Conservation (phyloP, 2,888 invertebrate species). For the Brachypterus glaber region DNA sequence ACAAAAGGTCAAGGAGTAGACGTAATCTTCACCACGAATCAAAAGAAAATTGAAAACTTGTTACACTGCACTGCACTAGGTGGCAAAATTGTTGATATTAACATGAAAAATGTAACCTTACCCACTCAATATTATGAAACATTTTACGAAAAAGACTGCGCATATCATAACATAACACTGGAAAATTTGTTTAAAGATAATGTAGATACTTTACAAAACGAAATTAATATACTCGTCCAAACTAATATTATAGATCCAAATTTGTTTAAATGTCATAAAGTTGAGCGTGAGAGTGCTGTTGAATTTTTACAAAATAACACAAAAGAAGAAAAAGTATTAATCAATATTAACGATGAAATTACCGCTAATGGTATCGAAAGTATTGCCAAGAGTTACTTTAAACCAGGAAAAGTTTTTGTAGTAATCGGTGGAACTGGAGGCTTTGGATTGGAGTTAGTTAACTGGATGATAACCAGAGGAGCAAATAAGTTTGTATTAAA, state of each 20-base stretch:
- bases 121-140: no score
- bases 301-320: slow-evolving; percentile 56
- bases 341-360: slow-evolving; percentile 34
- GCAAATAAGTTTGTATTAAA: slow-evolving; percentile 50
- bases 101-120: neutral
- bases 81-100: neutral
- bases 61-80: neutral
- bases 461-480: slow-evolving; percentile 51
- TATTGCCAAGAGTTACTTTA: slow-evolving; percentile 16
- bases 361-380: no score
- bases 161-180: no score
- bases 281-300: slow-evolving; percentile 63
- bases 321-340: slow-evolving; percentile 67
- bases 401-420: slow-evolving; percentile 32
- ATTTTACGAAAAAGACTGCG: no score
- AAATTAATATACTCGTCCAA: no score
- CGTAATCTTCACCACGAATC: neutral
- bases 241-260: no score
- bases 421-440: slow-evolving; percentile 53
- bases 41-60: neutral
- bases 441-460: slow-evolving; percentile 53
- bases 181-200: no score
- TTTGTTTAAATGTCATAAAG: no score
- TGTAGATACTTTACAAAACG: no score
- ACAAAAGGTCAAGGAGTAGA: neutral